phyloP scores from a whole-genome alignment of 1,140 invertebrate genomes.

The Sesamia nonagrioides region DNA sequence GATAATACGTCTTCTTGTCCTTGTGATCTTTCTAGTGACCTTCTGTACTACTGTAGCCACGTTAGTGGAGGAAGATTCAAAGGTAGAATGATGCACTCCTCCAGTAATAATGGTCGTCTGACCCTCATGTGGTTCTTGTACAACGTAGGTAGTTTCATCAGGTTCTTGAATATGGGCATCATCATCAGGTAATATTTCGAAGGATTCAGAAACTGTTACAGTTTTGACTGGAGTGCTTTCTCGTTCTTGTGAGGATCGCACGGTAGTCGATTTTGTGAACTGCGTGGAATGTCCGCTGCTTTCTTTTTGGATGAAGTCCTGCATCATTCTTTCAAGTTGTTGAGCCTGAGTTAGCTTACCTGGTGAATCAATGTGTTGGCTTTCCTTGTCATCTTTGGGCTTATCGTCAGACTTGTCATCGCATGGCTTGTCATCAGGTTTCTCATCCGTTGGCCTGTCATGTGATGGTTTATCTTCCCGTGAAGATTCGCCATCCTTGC shows the following conservation, averaged over 20 bases:
- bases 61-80: conserved; percentile 85
- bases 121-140: conserved; percentile 55
- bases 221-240: conserved; percentile 50
- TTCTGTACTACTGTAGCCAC: conserved; percentile 92
- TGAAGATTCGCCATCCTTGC: conserved; percentile 36
- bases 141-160: conserved; percentile 49
- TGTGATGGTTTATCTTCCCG: conserved; percentile 37
- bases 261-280: conserved; percentile 24
- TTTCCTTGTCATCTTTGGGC: conserved; percentile 44
- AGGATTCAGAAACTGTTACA: conserved; percentile 56
- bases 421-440: background rate
- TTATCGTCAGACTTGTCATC: conserved; percentile 33
- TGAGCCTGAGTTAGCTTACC: conserved; percentile 39
- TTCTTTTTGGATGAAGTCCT: conserved; percentile 56
- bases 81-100: conserved; percentile 57
- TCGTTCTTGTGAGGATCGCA: conserved; percentile 44
- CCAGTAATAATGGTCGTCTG: conserved; percentile 52
- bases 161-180: conserved; percentile 60
- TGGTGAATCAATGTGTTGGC: conserved; percentile 26
- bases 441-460: conserved; percentile 9
- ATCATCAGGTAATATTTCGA: conserved; percentile 46
- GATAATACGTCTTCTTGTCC: conserved; percentile 91
- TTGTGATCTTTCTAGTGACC: conserved; percentile 89
- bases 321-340: conserved; percentile 50
- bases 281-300: conserved; percentile 10